Base-by-base conservation (phyloP, 2,888 invertebrate species). In the Poecilus cupreus region DNA sequence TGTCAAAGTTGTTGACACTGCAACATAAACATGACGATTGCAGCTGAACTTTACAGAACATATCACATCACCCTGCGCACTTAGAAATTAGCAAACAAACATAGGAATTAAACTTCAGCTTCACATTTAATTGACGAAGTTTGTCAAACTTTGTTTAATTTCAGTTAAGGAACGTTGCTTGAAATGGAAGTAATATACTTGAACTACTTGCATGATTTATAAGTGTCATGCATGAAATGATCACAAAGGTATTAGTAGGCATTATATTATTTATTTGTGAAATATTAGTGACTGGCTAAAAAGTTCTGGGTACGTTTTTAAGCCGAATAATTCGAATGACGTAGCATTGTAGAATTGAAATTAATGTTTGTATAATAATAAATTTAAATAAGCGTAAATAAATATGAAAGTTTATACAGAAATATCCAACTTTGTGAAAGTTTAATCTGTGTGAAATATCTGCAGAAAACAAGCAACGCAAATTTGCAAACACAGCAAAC, bases 51-150 rank as follows among this genome's bases (percentile, higher is more conserved):
- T 43, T 1, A 43, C 3, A 8, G 54, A 54, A 64, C 64, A 37
- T 70, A 18, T 70, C 70, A 18, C 37, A 70, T 70, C 16, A 70
- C 24, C 13, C 39, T 16, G 22, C 6, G 70, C 18, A 39, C 70
- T 39, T 70, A 43, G 39, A 68, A 70, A 70, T 70, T 39, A 20
- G 18, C 43, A 39, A 64, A 70, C 70, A 70, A 60, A 60, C 60
- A 60, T 24, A 60, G 39, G 3, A 43, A 37, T 70, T 37, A 32
- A 70, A 70, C 6, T 39, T 70, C 43, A 70, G 39, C 6, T 39
- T 70, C 43, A 70, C 37, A 22, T 70, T 37, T 70, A 37, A 16
- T 18, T 70, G 16, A 70, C 26, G 43, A 70, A 70, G 20, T 70
- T 70, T 70, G 70, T 70, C 64, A 13, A 70, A 70, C 2, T 70